These are phyloP conservation scores for Elephantulus edwardii DNA, from an alignment of 2,113 vertebrate genomes.

Conservation along the genomic window DNA sequence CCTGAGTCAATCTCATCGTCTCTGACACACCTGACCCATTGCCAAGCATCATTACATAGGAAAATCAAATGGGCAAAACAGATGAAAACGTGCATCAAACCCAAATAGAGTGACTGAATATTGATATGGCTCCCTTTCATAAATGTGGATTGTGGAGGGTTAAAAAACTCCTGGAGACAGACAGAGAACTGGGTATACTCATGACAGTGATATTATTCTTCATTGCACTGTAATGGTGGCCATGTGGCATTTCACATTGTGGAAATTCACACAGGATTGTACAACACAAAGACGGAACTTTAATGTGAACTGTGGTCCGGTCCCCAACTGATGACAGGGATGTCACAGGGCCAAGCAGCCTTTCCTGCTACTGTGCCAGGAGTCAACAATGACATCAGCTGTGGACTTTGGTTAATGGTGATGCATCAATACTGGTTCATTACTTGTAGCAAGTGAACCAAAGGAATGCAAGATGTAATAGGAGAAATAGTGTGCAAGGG, in stretches of 20 bases:
- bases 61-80: background rate
- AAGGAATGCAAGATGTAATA: background rate
- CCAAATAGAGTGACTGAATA: background rate
- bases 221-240: background rate
- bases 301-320: background rate
- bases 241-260: background rate
- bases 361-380: background rate
- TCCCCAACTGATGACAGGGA: background rate
- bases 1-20: no score
- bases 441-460: background rate
- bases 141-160: background rate
- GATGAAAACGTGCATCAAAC: background rate
- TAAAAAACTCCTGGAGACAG: background rate
- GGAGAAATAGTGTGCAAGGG: background rate
- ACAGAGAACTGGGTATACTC: background rate
- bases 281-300: background rate
- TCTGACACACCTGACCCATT: no score
- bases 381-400: background rate
- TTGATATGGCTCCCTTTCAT: accelerated
- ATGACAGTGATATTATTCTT: background rate
- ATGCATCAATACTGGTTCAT: background rate
- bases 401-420: background rate
- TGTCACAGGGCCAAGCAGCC: background rate
- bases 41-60: background rate
- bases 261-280: background rate